These are phyloP conservation scores for Folsomia manolachei DNA, from an alignment of 2,888 invertebrate genomes.

Conservation along the genomic window DNA sequence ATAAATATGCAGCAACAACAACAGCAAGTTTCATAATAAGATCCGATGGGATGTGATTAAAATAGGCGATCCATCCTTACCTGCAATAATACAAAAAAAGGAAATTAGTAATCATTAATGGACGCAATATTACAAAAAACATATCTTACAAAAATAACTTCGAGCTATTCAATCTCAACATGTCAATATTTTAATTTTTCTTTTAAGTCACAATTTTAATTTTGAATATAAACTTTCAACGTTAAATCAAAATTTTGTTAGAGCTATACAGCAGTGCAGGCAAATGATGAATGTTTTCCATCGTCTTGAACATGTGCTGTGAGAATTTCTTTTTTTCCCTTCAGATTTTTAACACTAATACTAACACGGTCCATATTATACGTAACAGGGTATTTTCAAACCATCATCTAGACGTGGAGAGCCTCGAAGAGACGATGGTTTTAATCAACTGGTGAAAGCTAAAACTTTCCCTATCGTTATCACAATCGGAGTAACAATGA, in stretches of 20 bases:
- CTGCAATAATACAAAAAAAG: neutral
- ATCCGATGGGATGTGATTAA: no score
- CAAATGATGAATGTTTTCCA: neutral
- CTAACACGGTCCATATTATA: no score
- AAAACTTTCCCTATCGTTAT: neutral
- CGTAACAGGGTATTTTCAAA: no score
- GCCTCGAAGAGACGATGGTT: neutral
- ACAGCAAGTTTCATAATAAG: no score
- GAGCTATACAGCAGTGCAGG: neutral
- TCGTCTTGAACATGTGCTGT: neutral
- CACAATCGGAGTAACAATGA: neutral
- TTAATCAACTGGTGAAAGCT: neutral
- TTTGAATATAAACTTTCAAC: slow-evolving; percentile 2
- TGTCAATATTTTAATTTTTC: neutral
- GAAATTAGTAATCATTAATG: neutral
- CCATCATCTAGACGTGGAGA: no score
- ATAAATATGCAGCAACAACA: no score
- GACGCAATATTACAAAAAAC: no score
- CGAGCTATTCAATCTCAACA: neutral
- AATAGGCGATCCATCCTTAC: no score
- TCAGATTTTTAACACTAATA: neutral
- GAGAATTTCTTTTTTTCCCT: neutral
- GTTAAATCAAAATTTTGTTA: no score
- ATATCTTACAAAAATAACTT: no score
- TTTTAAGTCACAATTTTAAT: neutral